These are phyloP conservation scores for Teinopalpus imperialis DNA, from an alignment of 2,888 invertebrate genomes.

Conservation along the genomic window DNA sequence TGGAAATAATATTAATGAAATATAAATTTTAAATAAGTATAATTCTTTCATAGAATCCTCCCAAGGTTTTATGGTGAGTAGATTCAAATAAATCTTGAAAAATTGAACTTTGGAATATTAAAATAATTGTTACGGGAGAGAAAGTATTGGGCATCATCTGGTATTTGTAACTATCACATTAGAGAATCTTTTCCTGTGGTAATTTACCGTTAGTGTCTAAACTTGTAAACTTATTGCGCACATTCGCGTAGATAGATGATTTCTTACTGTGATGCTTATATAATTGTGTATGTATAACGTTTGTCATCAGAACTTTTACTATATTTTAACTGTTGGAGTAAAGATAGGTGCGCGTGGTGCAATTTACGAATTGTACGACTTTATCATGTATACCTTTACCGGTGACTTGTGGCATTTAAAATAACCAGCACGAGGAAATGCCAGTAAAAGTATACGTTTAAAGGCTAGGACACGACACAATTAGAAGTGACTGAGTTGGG, in stretches of 20 bases:
- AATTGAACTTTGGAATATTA: slow-evolving; percentile 12
- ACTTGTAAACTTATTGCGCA: slow-evolving; percentile 70
- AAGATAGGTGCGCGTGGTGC: slow-evolving; percentile 24
- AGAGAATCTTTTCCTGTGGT: slow-evolving; percentile 31
- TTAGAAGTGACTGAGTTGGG: slow-evolving; percentile 13
- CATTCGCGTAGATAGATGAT: slow-evolving; percentile 77
- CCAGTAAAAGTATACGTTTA: slow-evolving; percentile 5
- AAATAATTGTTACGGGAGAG: slow-evolving; percentile 9
- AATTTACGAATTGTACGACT: slow-evolving; percentile 12
- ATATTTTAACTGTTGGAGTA: slow-evolving; percentile 33
- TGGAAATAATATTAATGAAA: slow-evolving; percentile 1
- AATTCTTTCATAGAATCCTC: slow-evolving; percentile 29
- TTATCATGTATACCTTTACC: slow-evolving; percentile 3
- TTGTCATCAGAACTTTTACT: slow-evolving; percentile 44
- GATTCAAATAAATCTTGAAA: slow-evolving; percentile 35
- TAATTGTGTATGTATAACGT: slow-evolving; percentile 57
- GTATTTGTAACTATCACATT: slow-evolving; percentile 28
- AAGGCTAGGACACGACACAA: slow-evolving; percentile 4
- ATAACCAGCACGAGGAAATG: not conserved
- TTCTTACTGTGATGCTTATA: slow-evolving; percentile 78
- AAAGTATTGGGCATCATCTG: slow-evolving; percentile 12
- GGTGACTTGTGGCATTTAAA: not conserved
- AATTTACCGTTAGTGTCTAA: slow-evolving; percentile 41
- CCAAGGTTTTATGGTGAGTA: slow-evolving; percentile 46
- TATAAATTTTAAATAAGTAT: slow-evolving; percentile 31